A percentile compares a stretch with the other conserved stretches of the same genome.
Conservation (phyloP, 2,888 invertebrate species). For the Apotomis capreana region DNA sequence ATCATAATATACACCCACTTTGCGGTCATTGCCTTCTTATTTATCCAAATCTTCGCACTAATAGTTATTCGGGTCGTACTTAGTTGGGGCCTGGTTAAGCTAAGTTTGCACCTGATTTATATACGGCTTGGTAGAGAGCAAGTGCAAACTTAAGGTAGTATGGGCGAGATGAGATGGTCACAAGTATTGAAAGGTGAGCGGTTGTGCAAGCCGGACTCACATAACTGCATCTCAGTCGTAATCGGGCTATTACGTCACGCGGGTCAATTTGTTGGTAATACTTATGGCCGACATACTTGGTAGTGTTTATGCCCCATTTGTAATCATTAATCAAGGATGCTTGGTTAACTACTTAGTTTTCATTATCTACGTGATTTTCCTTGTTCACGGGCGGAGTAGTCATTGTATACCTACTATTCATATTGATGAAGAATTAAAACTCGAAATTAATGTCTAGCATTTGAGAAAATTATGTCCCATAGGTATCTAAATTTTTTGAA, state of each 20-base stretch:
- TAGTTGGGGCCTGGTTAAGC: conserved; percentile 21
- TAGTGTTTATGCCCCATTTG: conserved; percentile 18
- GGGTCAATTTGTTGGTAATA: conserved; percentile 34
- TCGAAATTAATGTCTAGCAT: too few species aligned
- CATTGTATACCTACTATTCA: too few species aligned
- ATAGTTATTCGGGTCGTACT: conserved; percentile 29
- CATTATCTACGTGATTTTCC: background rate
- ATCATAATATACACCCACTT: conserved; percentile 27
- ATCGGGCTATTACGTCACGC: conserved; percentile 47
- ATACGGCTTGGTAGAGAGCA: background rate
- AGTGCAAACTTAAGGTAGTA: conserved; percentile 10
- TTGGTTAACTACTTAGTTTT: conserved; percentile 1
- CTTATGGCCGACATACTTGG: conserved; percentile 18
- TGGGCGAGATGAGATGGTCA: conserved; percentile 28
- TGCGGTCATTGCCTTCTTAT: conserved; percentile 20
- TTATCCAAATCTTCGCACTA: conserved; percentile 31
- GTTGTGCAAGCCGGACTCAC: conserved; percentile 49
- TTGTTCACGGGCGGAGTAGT: background rate
- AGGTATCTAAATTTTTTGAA: too few species aligned
- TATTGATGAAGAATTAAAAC: too few species aligned
- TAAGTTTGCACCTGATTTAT: background rate
- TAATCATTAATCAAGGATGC: conserved; percentile 24
- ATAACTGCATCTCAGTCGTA: conserved; percentile 47
- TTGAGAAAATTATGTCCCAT: too few species aligned
- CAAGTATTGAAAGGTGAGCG: conserved; percentile 41